These are phyloP conservation scores for Pungitius pungitius DNA, from an alignment of 2,113 vertebrate species.

Conservation along the genomic window DNA sequence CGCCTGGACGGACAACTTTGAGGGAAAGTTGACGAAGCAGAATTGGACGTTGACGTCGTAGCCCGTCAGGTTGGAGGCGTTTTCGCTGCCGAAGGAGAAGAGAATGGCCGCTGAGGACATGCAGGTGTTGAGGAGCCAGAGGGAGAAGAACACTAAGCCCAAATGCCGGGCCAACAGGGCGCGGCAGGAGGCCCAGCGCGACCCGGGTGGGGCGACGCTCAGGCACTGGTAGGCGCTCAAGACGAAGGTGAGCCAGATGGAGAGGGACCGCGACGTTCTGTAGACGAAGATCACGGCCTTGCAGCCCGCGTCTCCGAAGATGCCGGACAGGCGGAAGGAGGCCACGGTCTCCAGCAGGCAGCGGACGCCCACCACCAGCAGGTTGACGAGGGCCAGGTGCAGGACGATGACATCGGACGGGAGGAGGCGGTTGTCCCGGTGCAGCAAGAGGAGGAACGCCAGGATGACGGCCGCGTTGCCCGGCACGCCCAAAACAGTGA, in stretches of 20 bases:
- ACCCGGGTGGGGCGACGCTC: slow-evolving; percentile 75
- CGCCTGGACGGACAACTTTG: slow-evolving; percentile 55
- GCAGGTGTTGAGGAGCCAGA: slow-evolving; percentile 77
- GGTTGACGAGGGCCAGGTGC: slow-evolving; percentile 75
- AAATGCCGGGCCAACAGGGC: slow-evolving; percentile 57
- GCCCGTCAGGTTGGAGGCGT: slow-evolving; percentile 37
- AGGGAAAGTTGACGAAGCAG: slow-evolving; percentile 76
- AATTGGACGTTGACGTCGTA: slow-evolving; percentile 74
- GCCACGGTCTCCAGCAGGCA: slow-evolving; percentile 77
- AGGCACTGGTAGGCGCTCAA: slow-evolving; percentile 81
- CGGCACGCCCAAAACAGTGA: slow-evolving; percentile 75
- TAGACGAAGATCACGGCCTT: slow-evolving; percentile 79
- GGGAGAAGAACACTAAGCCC: slow-evolving; percentile 60
- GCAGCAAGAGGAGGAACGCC: slow-evolving; percentile 68
- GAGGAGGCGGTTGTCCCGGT: slow-evolving; percentile 70
- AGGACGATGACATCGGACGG: slow-evolving; percentile 78
- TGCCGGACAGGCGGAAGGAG: slow-evolving; percentile 61
- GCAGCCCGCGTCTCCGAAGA: slow-evolving; percentile 75
- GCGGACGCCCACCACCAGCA: slow-evolving; percentile 76
- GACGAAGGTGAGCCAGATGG: slow-evolving; percentile 82
- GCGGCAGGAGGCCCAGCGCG: slow-evolving; percentile 64
- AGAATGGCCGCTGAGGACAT: slow-evolving; percentile 62
- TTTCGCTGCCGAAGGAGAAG: slow-evolving; percentile 62
- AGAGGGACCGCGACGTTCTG: slow-evolving; percentile 76
- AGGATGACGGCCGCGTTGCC: slow-evolving; percentile 74